Evolutionary conservation across 2,113 vertebrate genomes (phyloP).

Genomic region (Cavia porcellus): DNA sequence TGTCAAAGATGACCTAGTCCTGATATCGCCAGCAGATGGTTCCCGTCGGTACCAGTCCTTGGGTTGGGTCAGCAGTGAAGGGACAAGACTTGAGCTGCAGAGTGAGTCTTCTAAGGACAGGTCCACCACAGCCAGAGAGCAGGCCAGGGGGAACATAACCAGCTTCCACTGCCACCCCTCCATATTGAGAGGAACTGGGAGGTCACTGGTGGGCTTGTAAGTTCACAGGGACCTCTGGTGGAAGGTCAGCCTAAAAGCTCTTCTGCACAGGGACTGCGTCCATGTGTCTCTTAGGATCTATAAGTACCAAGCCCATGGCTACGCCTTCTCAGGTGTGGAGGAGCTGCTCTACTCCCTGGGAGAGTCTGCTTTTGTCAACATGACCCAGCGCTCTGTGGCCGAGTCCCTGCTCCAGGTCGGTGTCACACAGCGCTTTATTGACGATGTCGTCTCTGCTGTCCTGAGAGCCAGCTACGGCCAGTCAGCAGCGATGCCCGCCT

Average conservation of each 20-base stretch:
- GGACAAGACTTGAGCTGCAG: not conserved
- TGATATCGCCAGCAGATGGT: not conserved
- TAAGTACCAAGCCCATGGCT: constrained; percentile 98
- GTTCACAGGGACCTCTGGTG: not conserved
- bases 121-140: not conserved
- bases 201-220: not conserved
- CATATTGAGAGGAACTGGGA: not conserved
- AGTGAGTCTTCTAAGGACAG: not conserved
- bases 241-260: not conserved
- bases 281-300: constrained; percentile 91
- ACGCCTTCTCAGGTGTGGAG: constrained; percentile 96
- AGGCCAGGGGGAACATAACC: not conserved
- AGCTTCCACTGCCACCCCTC: not conserved
- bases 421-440: constrained; percentile 96
- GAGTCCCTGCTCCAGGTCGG: constrained; percentile 96
- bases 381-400: constrained; percentile 94
- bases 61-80: not conserved
- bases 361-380: constrained; percentile 95
- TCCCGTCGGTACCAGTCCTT: not conserved
- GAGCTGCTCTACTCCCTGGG: constrained; percentile 95
- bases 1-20: not conserved
- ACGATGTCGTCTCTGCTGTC: constrained; percentile 95
- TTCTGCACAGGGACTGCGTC: not conserved
- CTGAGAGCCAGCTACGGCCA: constrained; percentile 97
- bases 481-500: constrained; percentile 95